Evolutionary conservation across 2,888 invertebrate species (phyloP), one percentile per base, ranked within the genome.

Genomic region (Ypsolopha sequella): DNA sequence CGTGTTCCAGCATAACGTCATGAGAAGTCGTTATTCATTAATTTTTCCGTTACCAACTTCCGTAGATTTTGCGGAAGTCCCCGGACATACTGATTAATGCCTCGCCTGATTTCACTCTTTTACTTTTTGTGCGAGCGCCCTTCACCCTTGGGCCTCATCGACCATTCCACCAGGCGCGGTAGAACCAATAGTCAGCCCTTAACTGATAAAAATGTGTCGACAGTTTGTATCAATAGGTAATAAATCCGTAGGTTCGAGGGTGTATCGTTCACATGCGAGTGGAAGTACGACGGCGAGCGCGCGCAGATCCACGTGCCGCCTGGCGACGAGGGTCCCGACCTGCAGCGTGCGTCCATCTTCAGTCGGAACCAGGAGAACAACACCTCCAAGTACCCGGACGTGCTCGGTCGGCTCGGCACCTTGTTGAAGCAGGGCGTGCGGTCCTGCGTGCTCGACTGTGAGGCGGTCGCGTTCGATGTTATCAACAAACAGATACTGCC

Each of bases 241-340:
- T n/a, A n/a, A n/a, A n/a, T 48, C 48, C 50, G 8, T 48, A 84
- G 90, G 53, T 96, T 96, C 78, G 95, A 95, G 54, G 92, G 93
- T 10, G 88, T 93, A 57, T 90, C 91, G 63, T 99, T 99, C 75
- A 98, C 98, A 0, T 99, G 99, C 75, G 99, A 99, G 84, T 99
- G 94, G 91, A 99, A 99, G 76, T 99, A 99, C 76, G 99, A 99
- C 79, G 99, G 99, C 0, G 99, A 99, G 88, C 89, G 99, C 62
- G 99, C 98, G 0, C 99, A 98, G 89, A 92, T 95, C 7, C 80
- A 87, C 73, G 81, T 87, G 61, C 87, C 86, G 1, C 61, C 58
- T 6, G 50, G 49, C 90, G 34, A n/a, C 6, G 71, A 80, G 34
- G 90, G 90, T 48, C 68, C 77, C 0, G 88, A 91, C 60, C 91